Percentiles rank a stretch among this genome's conserved stretches.
phyloP scores from a whole-genome alignment of 2,888 invertebrate species.

The Drosophila paranaensis region DNA sequence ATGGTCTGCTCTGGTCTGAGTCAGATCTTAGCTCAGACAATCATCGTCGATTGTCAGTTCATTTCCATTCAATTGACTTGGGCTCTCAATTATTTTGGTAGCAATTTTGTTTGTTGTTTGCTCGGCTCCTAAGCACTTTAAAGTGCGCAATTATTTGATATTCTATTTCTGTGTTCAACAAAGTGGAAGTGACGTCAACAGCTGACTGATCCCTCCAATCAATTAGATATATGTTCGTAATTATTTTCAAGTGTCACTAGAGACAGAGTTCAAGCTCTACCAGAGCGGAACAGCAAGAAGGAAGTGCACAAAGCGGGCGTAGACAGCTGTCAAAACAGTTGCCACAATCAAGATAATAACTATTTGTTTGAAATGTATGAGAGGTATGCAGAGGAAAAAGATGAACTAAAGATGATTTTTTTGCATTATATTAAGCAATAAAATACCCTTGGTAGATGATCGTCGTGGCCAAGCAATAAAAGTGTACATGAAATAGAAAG shows the following conservation, averaged over 20 bases:
- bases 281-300: slow-evolving; percentile 32
- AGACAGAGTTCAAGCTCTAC: slow-evolving; percentile 24
- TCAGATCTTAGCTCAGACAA: slow-evolving; percentile 17
- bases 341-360: neutral
- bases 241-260: slow-evolving; percentile 20
- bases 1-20: slow-evolving; percentile 20
- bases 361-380: no score
- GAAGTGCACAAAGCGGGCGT: slow-evolving; percentile 19
- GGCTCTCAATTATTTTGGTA: slow-evolving; percentile 24
- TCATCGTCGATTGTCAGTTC: slow-evolving; percentile 40
- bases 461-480: neutral
- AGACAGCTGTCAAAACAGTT: slow-evolving; percentile 27
- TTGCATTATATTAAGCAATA: neutral
- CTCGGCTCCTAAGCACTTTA: slow-evolving; percentile 57
- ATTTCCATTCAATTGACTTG: slow-evolving; percentile 31
- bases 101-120: slow-evolving; percentile 31
- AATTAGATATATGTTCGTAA: slow-evolving; percentile 17
- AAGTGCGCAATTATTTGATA: slow-evolving; percentile 69
- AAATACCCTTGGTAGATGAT: neutral
- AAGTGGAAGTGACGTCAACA: slow-evolving; percentile 37
- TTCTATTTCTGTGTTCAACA: slow-evolving; percentile 16
- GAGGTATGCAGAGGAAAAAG: neutral
- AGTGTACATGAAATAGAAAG: neutral
- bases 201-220: slow-evolving; percentile 22
- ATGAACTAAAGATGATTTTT: neutral